Conservation (phyloP, 1,140 invertebrate species). For the Cyclargus thomasi region DNA sequence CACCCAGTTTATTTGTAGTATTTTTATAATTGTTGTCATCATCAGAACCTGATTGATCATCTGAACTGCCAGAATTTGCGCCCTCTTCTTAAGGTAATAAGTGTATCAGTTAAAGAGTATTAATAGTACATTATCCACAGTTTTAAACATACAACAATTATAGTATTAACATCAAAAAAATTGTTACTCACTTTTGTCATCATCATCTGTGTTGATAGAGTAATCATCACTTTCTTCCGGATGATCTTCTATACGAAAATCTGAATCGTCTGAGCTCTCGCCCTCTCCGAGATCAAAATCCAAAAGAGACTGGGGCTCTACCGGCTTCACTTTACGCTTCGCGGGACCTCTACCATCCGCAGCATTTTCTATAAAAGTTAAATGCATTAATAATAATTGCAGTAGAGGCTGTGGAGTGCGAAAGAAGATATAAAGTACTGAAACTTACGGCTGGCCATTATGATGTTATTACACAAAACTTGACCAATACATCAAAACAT, state of each 20-base stretch:
- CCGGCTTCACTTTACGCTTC: conserved; percentile 89
- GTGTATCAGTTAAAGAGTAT: not conserved
- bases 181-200: conserved; percentile 68
- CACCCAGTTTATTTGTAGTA: conserved; percentile 50
- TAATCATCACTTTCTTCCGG: conserved; percentile 84
- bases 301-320: conserved; percentile 84
- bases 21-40: conserved; percentile 70
- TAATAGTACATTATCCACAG: no score
- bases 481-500: not conserved
- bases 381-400: not conserved
- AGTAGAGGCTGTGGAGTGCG: no score
- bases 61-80: conserved; percentile 73
- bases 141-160: not conserved
- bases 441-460: conserved; percentile 52
- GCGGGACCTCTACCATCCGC: conserved; percentile 88
- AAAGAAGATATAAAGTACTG: not conserved
- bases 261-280: conserved; percentile 96
- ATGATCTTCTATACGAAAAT: conserved; percentile 94
- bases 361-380: conserved; percentile 38
- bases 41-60: conserved; percentile 73
- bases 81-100: conserved; percentile 48
- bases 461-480: conserved; percentile 4
- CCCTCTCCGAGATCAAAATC: conserved; percentile 92
- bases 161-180: not conserved
- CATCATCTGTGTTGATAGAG: conserved; percentile 76